phyloP scores from a whole-genome alignment of 2,113 vertebrate genomes.

The Deroptyus accipitrinus region DNA sequence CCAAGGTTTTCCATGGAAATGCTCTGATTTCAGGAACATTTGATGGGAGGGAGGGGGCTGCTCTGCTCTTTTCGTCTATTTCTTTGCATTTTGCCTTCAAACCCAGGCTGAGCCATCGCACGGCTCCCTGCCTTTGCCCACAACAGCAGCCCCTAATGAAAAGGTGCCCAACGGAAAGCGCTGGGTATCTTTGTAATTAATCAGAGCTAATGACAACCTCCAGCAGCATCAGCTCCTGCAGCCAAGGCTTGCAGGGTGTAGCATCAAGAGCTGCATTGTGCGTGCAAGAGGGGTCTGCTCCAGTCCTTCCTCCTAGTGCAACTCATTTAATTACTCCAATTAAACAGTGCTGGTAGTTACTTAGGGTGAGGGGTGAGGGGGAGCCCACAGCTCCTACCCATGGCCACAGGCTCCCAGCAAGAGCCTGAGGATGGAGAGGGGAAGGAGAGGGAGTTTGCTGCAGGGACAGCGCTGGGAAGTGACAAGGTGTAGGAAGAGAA shows the following conservation, averaged over 20 bases:
- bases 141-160: background rate
- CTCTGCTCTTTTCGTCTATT: background rate
- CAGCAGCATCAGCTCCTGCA: background rate
- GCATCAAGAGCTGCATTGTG: rapidly evolving
- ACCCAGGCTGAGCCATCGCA: background rate
- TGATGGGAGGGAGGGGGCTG: background rate
- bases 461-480: rapidly evolving
- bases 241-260: background rate
- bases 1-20: background rate
- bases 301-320: background rate
- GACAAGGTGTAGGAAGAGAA: background rate
- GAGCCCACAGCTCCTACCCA: background rate
- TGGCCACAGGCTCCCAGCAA: background rate
- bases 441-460: background rate
- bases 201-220: background rate
- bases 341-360: background rate
- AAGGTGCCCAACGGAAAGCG: background rate
- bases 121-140: background rate
- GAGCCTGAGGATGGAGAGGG: background rate
- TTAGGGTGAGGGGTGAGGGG: background rate
- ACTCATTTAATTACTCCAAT: background rate
- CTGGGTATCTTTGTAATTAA: background rate
- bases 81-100: background rate
- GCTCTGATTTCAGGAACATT: background rate
- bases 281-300: background rate